Base-by-base conservation (phyloP, 2,113 vertebrate genomes). In the Motacilla tschutschensis region DNA sequence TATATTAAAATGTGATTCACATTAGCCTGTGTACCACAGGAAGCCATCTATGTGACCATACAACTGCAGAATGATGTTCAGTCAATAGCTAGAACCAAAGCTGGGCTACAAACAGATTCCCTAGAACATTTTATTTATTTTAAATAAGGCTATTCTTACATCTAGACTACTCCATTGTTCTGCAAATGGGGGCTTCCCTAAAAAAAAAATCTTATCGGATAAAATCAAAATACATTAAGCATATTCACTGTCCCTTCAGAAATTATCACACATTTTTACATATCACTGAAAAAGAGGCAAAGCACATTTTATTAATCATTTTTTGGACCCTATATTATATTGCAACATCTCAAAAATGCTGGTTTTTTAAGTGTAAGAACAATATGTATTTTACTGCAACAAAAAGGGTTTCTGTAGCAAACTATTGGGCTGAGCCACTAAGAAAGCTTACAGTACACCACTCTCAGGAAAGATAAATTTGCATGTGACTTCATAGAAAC, bases 311-410 rank as follows among this genome's bases (percentile, higher is more conserved):
- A 14, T 76, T 88, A 62, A 79, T 41, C 3, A 26, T 65, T 47
- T 33, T 72, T 89, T 85, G 62, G 73, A 85, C 33, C 19, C 20
- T 16, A 41, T 55, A 25, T 50, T 62, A 50, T 25, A 72, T 16
- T 57, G 36, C 51, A 91, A 44, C 57, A 58, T 62, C 43, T 82
- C 51, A 51, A 74, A 69, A 24, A 79, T 69, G 40, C 50, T 48
- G 33, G 33, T 63, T 20, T 12, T 15, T 58, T 7, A 76, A 24
- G 4, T 4, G 0, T 51, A 64, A 81, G 43, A 72, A 65, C 54
- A 81, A 47, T n/a, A 69, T 35, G 26, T 54, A 70, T 73, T 91
- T 92, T 72, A 66, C 40, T 73, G 33, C 33, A 76, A 51, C 13
- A 38, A 26, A 85, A 87, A 60, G 17, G 18, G 57, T 58, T 67